Base-by-base conservation (phyloP, 2,113 vertebrate species). In the Osmerus mordax region DNA sequence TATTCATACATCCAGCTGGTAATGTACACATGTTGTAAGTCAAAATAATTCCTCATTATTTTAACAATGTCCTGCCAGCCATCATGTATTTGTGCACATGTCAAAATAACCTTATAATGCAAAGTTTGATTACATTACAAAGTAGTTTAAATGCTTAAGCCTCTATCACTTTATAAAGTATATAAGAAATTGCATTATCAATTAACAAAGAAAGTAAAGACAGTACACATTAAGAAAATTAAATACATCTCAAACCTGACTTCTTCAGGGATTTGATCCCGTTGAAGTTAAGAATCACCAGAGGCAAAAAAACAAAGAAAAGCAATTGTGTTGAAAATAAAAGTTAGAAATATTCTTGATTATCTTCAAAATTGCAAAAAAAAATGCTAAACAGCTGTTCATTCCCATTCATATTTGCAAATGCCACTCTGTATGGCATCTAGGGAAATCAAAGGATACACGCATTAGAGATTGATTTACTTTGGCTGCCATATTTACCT, bases 211-310 rank as follows among this genome's bases (percentile, higher is more conserved):
- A 9, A 64, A 18, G 29, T 29, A 63, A 36, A 36, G 32, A 36
- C 32, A 36, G 32, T 36, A 7, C 9, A 47, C 9, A 47, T 47
- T 47, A 47, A 47, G 41, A 47, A 47, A 47, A 47, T 11, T 3
- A 6, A 64, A 18, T n/a, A 32, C 6, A 18, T 47, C 7, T 47
- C 75, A 90, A 87, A 88, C 84, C 81, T 83, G 81, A 83, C 78
- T 87, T 80, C 78, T 89, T 83, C 59, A 90, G 84, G 88, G 89
- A 89, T 75, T 70, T 63, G 67, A 76, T 68, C 66, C 71, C 78
- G 88, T 91, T 90, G 84, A 90, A 87, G 88, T 87, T 71, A 79
- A 83, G 73, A 28, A 82, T 29, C 81, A 74, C 55, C 41, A 11
- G 5, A 60, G 81, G 84, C 76, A 83, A 47, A 64, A 64, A 78